A percentile compares a stretch with the other conserved stretches of the same genome.
These are phyloP conservation scores for Micoletzkya japonica DNA, from an alignment of 2,888 invertebrate genomes.

Conservation along the genomic window DNA sequence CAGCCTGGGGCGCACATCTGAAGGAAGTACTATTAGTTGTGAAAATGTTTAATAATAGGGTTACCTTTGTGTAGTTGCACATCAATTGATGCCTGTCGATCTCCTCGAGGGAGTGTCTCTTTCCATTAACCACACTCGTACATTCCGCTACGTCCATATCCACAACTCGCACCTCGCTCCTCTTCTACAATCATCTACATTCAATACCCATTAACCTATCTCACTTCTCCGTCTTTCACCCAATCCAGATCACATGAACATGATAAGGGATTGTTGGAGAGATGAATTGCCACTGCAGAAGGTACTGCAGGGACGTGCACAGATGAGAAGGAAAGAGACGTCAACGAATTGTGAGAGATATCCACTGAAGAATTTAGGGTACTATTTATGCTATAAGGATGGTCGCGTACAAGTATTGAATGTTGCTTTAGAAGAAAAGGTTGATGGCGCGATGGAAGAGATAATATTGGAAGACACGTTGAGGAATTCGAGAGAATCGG, in stretches of 20 bases:
- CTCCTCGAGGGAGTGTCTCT: conserved; percentile 28
- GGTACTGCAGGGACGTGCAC: conserved; percentile 10
- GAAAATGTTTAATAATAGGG: not conserved
- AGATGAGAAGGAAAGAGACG: not conserved
- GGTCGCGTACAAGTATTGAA: conserved; percentile 31
- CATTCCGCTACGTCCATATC: conserved; percentile 83
- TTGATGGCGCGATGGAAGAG: conserved; percentile 18
- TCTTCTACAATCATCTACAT: conserved; percentile 18
- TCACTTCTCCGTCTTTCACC: conserved; percentile 68
- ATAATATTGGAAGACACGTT: conserved; percentile 37
- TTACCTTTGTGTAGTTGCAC: conserved; percentile 44
- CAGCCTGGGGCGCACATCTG: conserved; percentile 82
- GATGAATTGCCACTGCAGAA: conserved; percentile 24
- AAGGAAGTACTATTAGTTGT: conserved; percentile 68
- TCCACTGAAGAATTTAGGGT: conserved; percentile 3
- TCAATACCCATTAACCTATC: not conserved
- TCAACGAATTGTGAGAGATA: conserved; percentile 27
- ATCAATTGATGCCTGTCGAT: conserved; percentile 45
- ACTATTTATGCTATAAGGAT: not conserved
- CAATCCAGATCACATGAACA: conserved; percentile 90
- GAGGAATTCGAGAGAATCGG: conserved; percentile 38
- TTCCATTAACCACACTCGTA: conserved; percentile 75
- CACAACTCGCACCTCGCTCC: conserved; percentile 73
- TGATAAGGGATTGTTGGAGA: conserved; percentile 79
- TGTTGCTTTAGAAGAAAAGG: conserved; percentile 25